Evolutionary conservation across 2,797 vertebrate genomes (phyloP).

Genomic region (Acipenser transmontanus): DNA sequence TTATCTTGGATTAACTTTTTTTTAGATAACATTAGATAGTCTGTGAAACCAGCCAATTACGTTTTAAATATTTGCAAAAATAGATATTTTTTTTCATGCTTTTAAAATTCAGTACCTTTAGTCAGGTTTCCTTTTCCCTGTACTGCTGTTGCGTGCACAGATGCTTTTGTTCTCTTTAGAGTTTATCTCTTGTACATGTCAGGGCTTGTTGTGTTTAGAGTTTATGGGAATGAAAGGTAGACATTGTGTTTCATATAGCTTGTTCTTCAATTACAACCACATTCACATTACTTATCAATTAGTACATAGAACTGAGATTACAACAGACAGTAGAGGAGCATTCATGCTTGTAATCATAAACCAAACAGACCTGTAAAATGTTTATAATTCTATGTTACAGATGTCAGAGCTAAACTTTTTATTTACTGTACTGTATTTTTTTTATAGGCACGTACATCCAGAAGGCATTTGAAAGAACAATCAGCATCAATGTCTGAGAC

Average conservation of each 20-base stretch:
- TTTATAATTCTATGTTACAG: not conserved
- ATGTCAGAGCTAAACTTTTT: constrained; percentile 19
- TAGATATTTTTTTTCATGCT: constrained; percentile 12
- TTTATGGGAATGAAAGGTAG: constrained; percentile 9
- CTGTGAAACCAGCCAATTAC: not conserved
- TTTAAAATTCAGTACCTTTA: constrained; percentile 16
- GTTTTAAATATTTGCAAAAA: not conserved
- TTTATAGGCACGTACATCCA: constrained; percentile 20
- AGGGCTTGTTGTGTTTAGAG: constrained; percentile 10
- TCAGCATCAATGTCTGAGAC: constrained; percentile 2
- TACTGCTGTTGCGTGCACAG: constrained; percentile 12
- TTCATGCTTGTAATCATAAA: constrained; percentile 4
- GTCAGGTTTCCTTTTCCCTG: constrained; percentile 5
- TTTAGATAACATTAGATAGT: not conserved
- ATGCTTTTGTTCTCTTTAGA: constrained; percentile 7
- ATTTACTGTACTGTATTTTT: not conserved
- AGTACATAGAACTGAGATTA: constrained; percentile 26
- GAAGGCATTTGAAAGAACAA: not conserved
- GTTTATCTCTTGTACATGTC: constrained; percentile 14
- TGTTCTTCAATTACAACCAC: constrained; percentile 2
- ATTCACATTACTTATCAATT: constrained; percentile 30
- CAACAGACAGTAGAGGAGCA: constrained; percentile 15
- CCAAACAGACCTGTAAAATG: not conserved
- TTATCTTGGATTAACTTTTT: not conserved
- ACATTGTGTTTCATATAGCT: constrained; percentile 5